A percentile compares a stretch with the other conserved stretches of the same genome.
Conservation (phyloP, 2,113 vertebrate genomes). For the Cettia cetti region DNA sequence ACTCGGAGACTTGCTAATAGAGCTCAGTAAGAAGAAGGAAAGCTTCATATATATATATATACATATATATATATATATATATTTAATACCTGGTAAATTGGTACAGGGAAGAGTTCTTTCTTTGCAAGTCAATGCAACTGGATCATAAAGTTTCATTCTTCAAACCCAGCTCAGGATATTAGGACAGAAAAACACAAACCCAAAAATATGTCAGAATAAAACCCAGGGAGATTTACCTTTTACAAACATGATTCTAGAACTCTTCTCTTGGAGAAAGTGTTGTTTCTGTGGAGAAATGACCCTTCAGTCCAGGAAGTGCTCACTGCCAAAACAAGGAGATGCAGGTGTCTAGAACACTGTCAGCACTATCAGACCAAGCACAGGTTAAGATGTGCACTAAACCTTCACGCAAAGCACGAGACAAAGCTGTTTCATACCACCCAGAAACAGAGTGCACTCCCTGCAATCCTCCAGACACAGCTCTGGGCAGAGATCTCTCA, state of each 20-base stretch:
- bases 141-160: background rate
- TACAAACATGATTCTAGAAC: background rate
- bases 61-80: too few species aligned
- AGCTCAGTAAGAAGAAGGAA: background rate
- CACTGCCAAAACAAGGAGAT: background rate
- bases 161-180: background rate
- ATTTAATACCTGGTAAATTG: background rate
- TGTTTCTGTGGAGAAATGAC: background rate
- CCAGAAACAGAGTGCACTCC: background rate
- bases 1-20: background rate
- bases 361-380: background rate
- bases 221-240: background rate
- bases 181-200: background rate
- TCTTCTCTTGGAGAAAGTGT: background rate
- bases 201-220: background rate
- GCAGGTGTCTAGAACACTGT: background rate
- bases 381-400: background rate
- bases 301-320: background rate
- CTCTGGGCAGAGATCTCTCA: background rate
- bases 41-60: background rate
- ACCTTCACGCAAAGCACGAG: background rate
- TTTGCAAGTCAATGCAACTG: background rate
- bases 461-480: fast-evolving
- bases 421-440: background rate
- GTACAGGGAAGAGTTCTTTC: background rate